Conservation (phyloP, 2,888 invertebrate species). For the Parnassius mnemosyne region DNA sequence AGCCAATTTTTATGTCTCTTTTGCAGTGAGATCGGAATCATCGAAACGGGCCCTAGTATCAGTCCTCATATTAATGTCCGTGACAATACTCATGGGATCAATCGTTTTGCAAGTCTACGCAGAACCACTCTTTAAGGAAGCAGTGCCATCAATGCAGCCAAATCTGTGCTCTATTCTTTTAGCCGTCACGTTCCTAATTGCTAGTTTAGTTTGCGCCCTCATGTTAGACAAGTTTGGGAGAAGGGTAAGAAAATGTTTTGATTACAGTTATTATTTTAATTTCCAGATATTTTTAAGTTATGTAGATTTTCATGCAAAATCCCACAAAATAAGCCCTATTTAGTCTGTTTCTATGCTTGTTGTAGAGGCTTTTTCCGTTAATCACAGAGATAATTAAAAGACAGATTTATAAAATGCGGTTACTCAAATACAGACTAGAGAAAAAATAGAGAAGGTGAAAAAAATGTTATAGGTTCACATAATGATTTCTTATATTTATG, state of each 20-base stretch:
- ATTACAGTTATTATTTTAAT: no score
- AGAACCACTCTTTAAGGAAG: conserved; percentile 63
- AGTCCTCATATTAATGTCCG: conserved; percentile 50
- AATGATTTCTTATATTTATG: no score
- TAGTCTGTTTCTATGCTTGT: no score
- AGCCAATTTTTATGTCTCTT: background rate
- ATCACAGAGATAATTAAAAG: no score
- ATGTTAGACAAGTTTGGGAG: conserved; percentile 61
- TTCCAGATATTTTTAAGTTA: no score
- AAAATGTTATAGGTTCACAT: no score
- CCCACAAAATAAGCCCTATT: no score
- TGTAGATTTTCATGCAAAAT: no score
- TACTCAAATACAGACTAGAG: no score
- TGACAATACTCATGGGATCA: conserved; percentile 63
- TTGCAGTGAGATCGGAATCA: conserved; percentile 56
- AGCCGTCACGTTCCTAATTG: conserved; percentile 54
- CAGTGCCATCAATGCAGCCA: conserved; percentile 61
- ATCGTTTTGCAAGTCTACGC: conserved; percentile 68
- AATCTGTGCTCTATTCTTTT: conserved; percentile 63
- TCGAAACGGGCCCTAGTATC: conserved; percentile 51
- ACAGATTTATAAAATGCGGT: no score
- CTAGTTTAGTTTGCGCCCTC: conserved; percentile 50
- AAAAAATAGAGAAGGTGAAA: no score
- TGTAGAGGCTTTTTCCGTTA: no score
- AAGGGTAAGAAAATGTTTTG: conserved; percentile 45